Conservation (phyloP, 2,888 invertebrate genomes). For the Macropis europaea region DNA sequence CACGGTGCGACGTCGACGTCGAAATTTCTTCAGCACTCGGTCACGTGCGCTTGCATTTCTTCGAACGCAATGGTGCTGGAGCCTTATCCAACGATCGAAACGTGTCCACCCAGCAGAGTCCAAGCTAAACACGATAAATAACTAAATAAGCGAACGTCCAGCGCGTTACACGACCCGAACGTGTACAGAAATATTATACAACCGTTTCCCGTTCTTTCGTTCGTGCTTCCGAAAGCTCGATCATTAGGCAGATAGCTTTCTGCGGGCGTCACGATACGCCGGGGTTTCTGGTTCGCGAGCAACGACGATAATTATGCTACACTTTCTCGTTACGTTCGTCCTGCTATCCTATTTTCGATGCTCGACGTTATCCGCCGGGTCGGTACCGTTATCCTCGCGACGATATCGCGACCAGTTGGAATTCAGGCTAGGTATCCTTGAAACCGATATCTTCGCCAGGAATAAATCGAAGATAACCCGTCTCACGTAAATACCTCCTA, state of each 20-base stretch:
- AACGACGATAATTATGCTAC: conserved; percentile 30
- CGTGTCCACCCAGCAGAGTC: conserved; percentile 10
- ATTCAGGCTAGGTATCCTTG: conserved; percentile 1
- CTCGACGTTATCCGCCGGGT: conserved; percentile 35
- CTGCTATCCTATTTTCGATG: conserved; percentile 39
- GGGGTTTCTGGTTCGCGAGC: conserved; percentile 13
- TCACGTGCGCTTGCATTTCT: conserved; percentile 2
- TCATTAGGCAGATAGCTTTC: conserved; percentile 27
- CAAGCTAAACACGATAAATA: conserved; percentile 27
- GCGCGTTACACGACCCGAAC: not conserved
- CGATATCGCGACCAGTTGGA: conserved; percentile 19
- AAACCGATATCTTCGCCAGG: not conserved
- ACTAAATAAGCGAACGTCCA: not conserved
- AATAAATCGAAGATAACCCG: not conserved
- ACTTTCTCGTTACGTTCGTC: conserved; percentile 39
- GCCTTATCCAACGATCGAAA: conserved; percentile 17
- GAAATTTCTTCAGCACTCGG: no score
- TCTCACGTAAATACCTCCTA: not conserved
- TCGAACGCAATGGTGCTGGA: no score
- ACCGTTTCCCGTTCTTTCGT: conserved; percentile 38
- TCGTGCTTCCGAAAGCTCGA: conserved; percentile 21
- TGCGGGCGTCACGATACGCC: conserved; percentile 17
- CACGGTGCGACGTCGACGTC: no score
- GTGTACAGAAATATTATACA: conserved; percentile 11
- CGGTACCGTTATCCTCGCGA: conserved; percentile 29